Evolutionary conservation across 2,113 vertebrate genomes (phyloP), one percentile per base, ranked within the genome.

Genomic region (Psilopsiagon aymara): DNA sequence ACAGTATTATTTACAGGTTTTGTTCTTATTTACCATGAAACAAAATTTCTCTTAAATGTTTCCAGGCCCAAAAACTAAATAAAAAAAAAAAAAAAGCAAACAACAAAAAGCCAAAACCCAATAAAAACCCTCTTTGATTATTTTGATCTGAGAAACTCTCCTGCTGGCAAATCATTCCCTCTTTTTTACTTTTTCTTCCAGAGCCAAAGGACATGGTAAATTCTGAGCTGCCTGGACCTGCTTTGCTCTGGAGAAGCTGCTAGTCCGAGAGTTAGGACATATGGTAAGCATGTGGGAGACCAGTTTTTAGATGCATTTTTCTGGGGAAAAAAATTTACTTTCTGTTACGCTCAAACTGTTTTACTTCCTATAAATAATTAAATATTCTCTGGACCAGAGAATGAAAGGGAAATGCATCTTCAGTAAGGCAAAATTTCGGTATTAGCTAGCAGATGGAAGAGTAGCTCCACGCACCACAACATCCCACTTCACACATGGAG

Each of bases 91-190:
- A 2, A 57, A 31, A 69, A 52, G 53, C 43, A 31, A 13, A 76
- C 4, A 49, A 69, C 39, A 39, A 39, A 39, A 39, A 39, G 9
- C 9, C 39, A 39, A 39, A 39, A 39, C 39, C 43, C 43, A 43
- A 24, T 24, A 24, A 12, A 73, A 16, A 74, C 62, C 47, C 94
- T 94, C 92, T 92, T 95, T 86, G 85, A 90, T 94, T 94, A 51
- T 83, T 16, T 14, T 95, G 96, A 95, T 97, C 97, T 97, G 83
- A 94, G 76, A 92, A 96, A 12, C 60, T 93, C 82, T 95, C 92
- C 73, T 91, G 86, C 69, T 94, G 95, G 82, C 75, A 96, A 97
- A 95, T 91, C 94, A 75, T 94, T 93, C 91, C 13, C 6, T 79
- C 60, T 89, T 10, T 82, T 70, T 77, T 89, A 73, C 16, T 33